These are phyloP conservation scores for Ceratothoa steindachneri DNA, from an alignment of 2,888 invertebrate genomes.

Conservation along the genomic window DNA sequence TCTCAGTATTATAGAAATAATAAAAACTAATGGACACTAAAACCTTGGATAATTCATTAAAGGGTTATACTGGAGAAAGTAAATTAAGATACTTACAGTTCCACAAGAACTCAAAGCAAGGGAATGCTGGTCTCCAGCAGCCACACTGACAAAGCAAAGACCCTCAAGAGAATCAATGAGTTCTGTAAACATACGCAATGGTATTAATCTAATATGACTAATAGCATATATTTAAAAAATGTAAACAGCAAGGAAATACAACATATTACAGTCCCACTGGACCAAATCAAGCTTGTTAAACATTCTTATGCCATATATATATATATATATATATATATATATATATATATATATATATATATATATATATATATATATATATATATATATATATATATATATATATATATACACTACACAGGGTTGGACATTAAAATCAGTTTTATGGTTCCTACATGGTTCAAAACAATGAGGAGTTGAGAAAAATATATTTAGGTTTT, in stretches of 20 bases:
- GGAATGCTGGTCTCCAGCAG: slow-evolving; percentile 44
- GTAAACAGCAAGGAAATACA: neutral
- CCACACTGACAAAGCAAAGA: slow-evolving; percentile 27
- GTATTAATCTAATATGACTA: too few relatives aligned
- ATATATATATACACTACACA: neutral
- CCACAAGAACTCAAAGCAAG: slow-evolving; percentile 40
- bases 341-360: neutral
- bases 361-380: neutral
- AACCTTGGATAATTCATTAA: too few relatives aligned
- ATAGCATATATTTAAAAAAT: too few relatives aligned
- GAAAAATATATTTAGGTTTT: too few relatives aligned
- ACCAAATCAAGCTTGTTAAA: neutral
- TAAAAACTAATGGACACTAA: too few relatives aligned
- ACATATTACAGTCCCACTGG: neutral
- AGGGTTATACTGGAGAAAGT: too few relatives aligned
- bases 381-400: neutral
- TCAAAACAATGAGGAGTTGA: too few relatives aligned
- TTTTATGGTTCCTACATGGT: too few relatives aligned
- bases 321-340: neutral
- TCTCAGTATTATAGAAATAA: too few relatives aligned
- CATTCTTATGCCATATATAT: neutral
- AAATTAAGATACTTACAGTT: slow-evolving; percentile 32
- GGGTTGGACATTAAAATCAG: too few relatives aligned
- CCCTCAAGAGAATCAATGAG: slow-evolving; percentile 29
- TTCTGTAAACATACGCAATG: slow-evolving; percentile 30